Percentiles rank a stretch among this genome's conserved stretches.
Conservation (phyloP, 2,888 invertebrate species). For the Stomorhina lunata region DNA sequence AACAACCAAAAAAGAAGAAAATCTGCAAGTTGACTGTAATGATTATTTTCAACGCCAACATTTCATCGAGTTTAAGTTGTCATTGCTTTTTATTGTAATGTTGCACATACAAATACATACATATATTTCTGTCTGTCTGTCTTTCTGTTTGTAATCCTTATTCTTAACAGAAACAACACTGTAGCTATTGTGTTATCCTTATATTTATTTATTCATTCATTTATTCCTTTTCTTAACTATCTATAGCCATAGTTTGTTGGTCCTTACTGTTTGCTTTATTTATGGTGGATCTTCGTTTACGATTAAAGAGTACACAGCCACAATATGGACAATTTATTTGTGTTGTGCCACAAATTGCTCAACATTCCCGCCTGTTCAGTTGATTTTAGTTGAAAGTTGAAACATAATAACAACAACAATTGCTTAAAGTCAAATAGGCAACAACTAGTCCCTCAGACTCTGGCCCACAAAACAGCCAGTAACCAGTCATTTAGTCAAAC, state of each 20-base stretch:
- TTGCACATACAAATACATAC: too few relatives aligned
- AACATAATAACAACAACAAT: constrained; percentile 62
- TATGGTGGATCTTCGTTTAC: constrained; percentile 16
- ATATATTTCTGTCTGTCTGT: too few relatives aligned
- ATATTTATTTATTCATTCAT: too few relatives aligned
- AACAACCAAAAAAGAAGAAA: constrained; percentile 12
- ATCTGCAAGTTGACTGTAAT: constrained; percentile 43
- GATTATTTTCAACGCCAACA: constrained; percentile 53
- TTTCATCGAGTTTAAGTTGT: constrained; percentile 63
- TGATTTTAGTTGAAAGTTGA: constrained; percentile 52
- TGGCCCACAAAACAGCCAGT: constrained; percentile 20
- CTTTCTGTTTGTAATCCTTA: neutral
- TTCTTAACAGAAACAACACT: neutral
- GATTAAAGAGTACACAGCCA: constrained; percentile 73
- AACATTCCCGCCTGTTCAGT: constrained; percentile 62
- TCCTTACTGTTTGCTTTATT: constrained; percentile 67
- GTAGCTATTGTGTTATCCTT: neutral
- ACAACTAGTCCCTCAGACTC: neutral
- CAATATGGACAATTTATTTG: constrained; percentile 73
- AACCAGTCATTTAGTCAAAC: constrained; percentile 18
- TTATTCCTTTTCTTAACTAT: constrained; percentile 47
- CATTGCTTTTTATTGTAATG: constrained; percentile 30
- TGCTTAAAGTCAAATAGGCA: constrained; percentile 29
- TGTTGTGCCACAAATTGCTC: constrained; percentile 69
- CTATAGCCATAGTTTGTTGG: constrained; percentile 68